Base-by-base conservation (phyloP, 2,113 vertebrate species). In the Progne subis region DNA sequence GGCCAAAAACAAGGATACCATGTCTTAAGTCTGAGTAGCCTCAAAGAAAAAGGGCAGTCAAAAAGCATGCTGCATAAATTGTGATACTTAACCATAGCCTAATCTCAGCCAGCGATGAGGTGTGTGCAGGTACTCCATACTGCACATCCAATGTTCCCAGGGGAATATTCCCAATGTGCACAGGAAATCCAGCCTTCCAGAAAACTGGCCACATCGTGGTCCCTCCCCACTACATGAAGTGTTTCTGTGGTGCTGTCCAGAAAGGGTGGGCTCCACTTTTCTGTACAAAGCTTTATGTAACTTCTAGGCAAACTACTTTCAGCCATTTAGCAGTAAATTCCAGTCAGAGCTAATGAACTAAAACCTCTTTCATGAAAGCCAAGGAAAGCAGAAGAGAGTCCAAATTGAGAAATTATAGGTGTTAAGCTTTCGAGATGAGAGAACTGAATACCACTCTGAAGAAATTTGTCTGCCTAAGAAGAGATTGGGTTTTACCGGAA, bases 151-250 rank as follows among this genome's bases (percentile, higher is more conserved):
- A 0, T 5, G 15, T 32, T 90, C 91, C 82, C 91, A 70, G 18
- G 69, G 26, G 60, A 94, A 60, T 37, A 37, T 37, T 37, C 37
- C 37, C 50, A 59, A 32, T 1, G 0, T 18, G 69, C 26, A 34
- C 60, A 86, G 88, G 86, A 93, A 95, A 86, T 68, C 16, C 69
- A 91, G 81, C 65, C 78, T 84, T 94, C 56, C 95, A 92, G 94
- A 86, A 96, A 93, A 59, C 47, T 1, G 14, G 71, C 57, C 56
- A 59, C 64, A 63, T 50, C 14, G 1, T 1, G 3, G 39, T 69
- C 82, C 72, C 69, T 94, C 55, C 76, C 64, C 56, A 68, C 4
- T 13, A 41, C 34, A 52, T 1, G 20, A 39, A 79, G 56, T 60
- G 59, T 83, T 90, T 78, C 64, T 57, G 9, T 12, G 7, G 46